phyloP scores from a whole-genome alignment of 2,113 vertebrate species.

The Phoenicopterus ruber region DNA sequence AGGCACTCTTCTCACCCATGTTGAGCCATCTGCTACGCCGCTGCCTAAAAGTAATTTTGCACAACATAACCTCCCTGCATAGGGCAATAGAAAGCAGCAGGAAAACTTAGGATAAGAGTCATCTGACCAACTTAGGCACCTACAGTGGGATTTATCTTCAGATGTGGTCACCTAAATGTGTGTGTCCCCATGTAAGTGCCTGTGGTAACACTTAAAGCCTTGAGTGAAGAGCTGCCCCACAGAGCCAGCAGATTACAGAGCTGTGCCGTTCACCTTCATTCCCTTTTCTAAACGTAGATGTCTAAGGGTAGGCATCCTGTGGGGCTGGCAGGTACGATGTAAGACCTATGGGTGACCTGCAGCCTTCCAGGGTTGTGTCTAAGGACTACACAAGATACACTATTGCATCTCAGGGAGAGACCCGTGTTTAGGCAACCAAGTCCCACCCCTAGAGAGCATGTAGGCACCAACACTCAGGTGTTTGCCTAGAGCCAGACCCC shows the following conservation, averaged over 20 bases:
- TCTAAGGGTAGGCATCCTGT: neutral
- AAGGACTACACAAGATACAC: neutral
- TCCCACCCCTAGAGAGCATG: neutral
- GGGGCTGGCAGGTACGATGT: neutral
- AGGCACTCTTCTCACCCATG: neutral
- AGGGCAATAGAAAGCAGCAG: neutral
- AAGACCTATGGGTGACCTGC: neutral
- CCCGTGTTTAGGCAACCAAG: neutral
- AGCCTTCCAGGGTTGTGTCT: neutral
- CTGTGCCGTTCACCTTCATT: neutral
- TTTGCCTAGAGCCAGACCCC: neutral
- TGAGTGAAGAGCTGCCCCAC: neutral
- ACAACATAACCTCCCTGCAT: neutral
- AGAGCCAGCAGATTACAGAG: neutral
- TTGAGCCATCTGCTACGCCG: neutral
- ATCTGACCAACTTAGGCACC: neutral
- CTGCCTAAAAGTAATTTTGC: neutral
- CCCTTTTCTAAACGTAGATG: neutral
- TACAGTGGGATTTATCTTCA: neutral
- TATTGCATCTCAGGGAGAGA: neutral
- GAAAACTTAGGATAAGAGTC: neutral
- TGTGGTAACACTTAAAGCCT: neutral
- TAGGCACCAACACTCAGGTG: neutral
- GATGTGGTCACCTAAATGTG: neutral
- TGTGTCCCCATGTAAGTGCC: neutral